These are phyloP conservation scores for Phymastichus coffea DNA, from an alignment of 1,140 invertebrate species.

Conservation along the genomic window DNA sequence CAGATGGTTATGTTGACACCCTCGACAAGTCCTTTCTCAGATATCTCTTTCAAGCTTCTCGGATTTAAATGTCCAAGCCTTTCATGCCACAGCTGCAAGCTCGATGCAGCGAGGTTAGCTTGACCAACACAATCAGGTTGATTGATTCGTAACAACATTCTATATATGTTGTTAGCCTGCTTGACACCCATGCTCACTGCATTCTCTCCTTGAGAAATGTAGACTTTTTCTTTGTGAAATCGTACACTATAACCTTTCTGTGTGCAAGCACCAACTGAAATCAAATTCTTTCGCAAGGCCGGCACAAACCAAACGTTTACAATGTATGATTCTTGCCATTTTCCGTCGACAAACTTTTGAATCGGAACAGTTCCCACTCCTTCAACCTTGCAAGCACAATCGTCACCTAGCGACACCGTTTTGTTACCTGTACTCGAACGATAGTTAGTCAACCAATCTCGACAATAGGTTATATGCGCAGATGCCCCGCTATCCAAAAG, in stretches of 20 bases:
- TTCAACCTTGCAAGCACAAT: not conserved
- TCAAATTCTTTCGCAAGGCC: constrained; percentile 23
- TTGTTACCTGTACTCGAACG: not conserved
- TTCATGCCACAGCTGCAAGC: constrained; percentile 25
- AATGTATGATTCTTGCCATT: constrained; percentile 10
- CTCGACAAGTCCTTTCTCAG: not conserved
- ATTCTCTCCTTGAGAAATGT: constrained; percentile 14
- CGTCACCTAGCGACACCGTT: not conserved
- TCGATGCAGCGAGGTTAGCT: constrained; percentile 1
- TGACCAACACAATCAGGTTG: not conserved
- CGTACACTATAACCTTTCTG: constrained; percentile 20
- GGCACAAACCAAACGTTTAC: constrained; percentile 27
- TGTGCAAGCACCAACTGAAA: constrained; percentile 29
- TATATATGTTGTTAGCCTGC: constrained; percentile 16
- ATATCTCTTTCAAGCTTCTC: constrained; percentile 7
- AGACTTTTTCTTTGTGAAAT: not conserved
- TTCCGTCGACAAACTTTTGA: constrained; percentile 8
- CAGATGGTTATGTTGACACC: constrained; percentile 17
- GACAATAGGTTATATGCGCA: not conserved
- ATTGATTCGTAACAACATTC: constrained; percentile 9
- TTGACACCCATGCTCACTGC: constrained; percentile 20
- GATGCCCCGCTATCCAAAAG: not conserved
- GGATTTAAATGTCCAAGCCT: constrained; percentile 20
- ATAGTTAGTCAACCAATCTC: constrained; percentile 1
- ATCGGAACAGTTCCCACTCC: constrained; percentile 18